These are phyloP conservation scores for Zonotrichia leucophrys DNA, from an alignment of 2,113 vertebrate genomes.

Conservation along the genomic window DNA sequence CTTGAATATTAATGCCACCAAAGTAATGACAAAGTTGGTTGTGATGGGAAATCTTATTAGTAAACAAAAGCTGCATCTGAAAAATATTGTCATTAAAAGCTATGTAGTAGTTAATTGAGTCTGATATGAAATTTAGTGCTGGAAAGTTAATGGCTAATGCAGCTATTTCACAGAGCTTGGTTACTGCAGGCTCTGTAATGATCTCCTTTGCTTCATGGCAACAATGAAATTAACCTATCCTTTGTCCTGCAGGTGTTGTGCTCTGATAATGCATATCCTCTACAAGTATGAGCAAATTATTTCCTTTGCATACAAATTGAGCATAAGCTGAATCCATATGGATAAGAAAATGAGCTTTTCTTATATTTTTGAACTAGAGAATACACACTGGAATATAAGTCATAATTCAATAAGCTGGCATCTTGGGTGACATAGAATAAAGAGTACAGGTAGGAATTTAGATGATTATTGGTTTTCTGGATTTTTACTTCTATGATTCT, in stretches of 20 bases:
- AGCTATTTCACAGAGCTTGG: slow-evolving; percentile 80
- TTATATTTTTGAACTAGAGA: slow-evolving; percentile 38
- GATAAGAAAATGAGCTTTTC: slow-evolving; percentile 47
- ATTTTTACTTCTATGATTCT: not conserved
- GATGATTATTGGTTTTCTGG: not conserved
- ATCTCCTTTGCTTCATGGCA: slow-evolving; percentile 76
- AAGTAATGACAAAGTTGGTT: slow-evolving; percentile 66
- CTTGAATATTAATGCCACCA: slow-evolving; percentile 69
- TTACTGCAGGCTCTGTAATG: slow-evolving; percentile 76
- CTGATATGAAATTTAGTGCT: slow-evolving; percentile 81
- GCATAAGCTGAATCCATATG: slow-evolving; percentile 62
- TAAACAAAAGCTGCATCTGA: slow-evolving; percentile 78
- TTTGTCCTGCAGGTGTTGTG: slow-evolving; percentile 82
- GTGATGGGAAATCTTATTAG: slow-evolving; percentile 76
- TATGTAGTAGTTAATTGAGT: slow-evolving; percentile 82
- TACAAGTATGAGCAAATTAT: slow-evolving; percentile 75
- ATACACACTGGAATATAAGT: not conserved
- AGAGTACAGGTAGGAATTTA: not conserved
- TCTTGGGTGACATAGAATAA: not conserved
- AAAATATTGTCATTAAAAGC: slow-evolving; percentile 80
- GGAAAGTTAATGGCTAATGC: slow-evolving; percentile 81
- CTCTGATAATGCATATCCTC: slow-evolving; percentile 81
- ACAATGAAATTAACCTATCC: slow-evolving; percentile 83
- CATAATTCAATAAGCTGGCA: not conserved
- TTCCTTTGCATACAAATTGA: slow-evolving; percentile 76